Base-by-base conservation (phyloP, 2,888 invertebrate species). In the Protodeltote pygarga region DNA sequence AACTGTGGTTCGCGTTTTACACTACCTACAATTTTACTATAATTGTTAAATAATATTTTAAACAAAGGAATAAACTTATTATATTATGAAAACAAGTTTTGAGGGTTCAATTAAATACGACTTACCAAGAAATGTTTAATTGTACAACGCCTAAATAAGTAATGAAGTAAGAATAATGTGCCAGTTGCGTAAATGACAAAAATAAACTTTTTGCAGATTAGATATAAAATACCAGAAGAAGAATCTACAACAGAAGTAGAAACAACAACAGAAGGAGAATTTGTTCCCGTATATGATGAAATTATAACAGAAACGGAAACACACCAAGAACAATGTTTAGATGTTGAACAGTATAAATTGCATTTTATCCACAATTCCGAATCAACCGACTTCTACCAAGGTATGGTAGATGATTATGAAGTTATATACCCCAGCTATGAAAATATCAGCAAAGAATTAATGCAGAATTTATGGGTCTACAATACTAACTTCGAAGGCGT, bases 371-470 rank as follows among this genome's bases (percentile, higher is more conserved):
- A 67, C 4, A 60, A 73, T 27, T 47, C 73, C 1, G 39, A 65
- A 5, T 52, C 66, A 2, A 45, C 55, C 3, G 49, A 77, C 0
- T 23, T 79, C 2, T 91, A 91, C 42, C 63, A 50, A 51, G 87
- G 88, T 1, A 16, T 44, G 13, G 68, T 83, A 2, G 62, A 65
- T 2, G 59, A 70, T 0, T 38, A 69, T 5, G 42, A 61, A 6
- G 81, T 86, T 1, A 62, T 89, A 0, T 91, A 89, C 47, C 90
- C 89, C 0, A 73, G 70, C 21, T 89, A 87, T 54, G 70, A 69
- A 10, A 60, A 71, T 25, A 58, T 64, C 5, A 63, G 66, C 3
- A 49, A 67, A 2, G 73, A 78, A 2, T 71, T 89, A 3, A 54
- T 89, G 41, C 34, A 77, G 5, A 63, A 50, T 14, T 61, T 89